Evolutionary conservation across 2,888 invertebrate species (phyloP), one percentile per base, ranked within the genome.

Genomic region (Eledona agricola): DNA sequence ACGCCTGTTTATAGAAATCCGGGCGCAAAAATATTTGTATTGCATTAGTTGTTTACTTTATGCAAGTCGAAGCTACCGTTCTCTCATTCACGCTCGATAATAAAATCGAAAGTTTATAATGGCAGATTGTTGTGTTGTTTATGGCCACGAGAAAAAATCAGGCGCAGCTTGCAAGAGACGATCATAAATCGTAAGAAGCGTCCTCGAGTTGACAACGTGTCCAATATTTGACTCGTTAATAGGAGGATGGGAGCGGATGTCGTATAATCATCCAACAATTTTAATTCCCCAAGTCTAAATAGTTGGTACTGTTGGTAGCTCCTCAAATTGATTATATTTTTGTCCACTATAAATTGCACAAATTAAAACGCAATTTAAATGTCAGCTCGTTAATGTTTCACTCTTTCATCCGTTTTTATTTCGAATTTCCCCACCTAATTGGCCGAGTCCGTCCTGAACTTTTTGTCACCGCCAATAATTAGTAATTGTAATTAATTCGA

Each of bases 331-430:
- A 40, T 49, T 49, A 49, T 40, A 49, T 49, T 40, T 49, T 35
- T 47, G 37, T 29, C 17, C 15, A 47, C 20, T 58, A 58, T 59
- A 56, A 59, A 61, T 61, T 57, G 55, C 46, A 17, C 53, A 43
- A 59, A 62, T 62, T 60, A 59, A 62, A 53, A 51, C 34, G 59
- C 51, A 58, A 62, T 60, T 62, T 62, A 58, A 59, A 57, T 49
- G 35, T 53, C 53, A 49, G 43, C 49, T 49, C 28, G 51, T 51
- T 51, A 42, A 51, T 51, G 43, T 51, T 42, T 43, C 43, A 42
- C 51, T 47, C 46, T 32, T 38, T 52, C 52, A 40, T 45, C 20
- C 9, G 25, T 49, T 29, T 47, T 46, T 35, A 28, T 25, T 17
- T 12, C 19, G 25, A 23, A 11, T 47, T 35, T 34, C 23, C 31